Evolutionary conservation across 2,113 vertebrate genomes (phyloP), one percentile per base, ranked within the genome.

Genomic region (Heteronetta atricapilla): DNA sequence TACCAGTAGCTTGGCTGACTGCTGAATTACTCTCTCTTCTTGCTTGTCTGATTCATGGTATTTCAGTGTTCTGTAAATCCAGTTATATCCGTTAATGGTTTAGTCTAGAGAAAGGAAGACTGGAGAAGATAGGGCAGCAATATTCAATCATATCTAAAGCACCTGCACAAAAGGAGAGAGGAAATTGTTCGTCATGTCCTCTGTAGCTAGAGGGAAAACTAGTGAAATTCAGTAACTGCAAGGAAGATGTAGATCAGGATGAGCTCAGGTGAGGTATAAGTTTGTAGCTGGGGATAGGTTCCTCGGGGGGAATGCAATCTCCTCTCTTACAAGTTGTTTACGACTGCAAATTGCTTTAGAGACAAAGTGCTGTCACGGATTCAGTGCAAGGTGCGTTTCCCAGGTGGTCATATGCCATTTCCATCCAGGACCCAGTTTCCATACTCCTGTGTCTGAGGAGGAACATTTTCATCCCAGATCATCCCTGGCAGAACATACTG

Each of bases 361-460:
- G 44, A 31, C 34, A 48, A 28, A 70, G 23, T 33, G 40, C 29
- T 74, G 56, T 74, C 29, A 83, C 55, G 64, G 55, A 17, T 44
- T n/a, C 83, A 78, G 55, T 2, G 33, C 34, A 26, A 60, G 34
- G 38, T 53, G 34, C 50, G 29, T 20, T 34, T 72, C 48, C 34
- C 7, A 5, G 34, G 36, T 23, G 21, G 62, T 73, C 6, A 2
- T 70, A 23, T 17, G 11, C 13, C 12, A 11, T 36, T 0, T 0
- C 13, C 23, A 3, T 33, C 33, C 55, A 53, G 34, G 25, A 12
- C 48, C 8, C 14, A 6, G 74, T 75, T 86, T 48, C 50, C 17
- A 2, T 58, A 28, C 11, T 56, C 44, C 22, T 44, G 11, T 42
- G 20, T 42, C 40, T 73, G 69, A 60, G 69, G n/a, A 60, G 44